Evolutionary conservation across 2,797 vertebrate species (phyloP).

Genomic region (Rhadinocentrus ornatus): DNA sequence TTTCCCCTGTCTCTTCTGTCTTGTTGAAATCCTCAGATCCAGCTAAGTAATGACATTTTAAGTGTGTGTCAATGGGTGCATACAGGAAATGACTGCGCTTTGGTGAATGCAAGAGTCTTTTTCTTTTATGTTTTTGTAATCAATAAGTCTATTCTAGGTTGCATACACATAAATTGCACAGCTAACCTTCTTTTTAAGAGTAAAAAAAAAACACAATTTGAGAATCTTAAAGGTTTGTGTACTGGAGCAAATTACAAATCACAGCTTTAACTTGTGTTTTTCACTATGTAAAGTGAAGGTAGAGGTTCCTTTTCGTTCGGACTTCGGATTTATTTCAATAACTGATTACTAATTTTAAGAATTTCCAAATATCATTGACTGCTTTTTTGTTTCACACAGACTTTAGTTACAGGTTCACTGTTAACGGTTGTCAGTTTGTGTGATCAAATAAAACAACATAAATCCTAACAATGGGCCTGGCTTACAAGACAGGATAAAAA

Average conservation of each 20-base stretch:
- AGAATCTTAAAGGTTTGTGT: constrained; percentile 36
- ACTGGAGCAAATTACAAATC: constrained; percentile 60
- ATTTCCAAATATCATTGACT: constrained; percentile 63
- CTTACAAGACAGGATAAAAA: background rate
- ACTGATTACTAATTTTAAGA: constrained; percentile 74
- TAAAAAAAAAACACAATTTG: constrained; percentile 13
- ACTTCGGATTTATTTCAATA: constrained; percentile 67
- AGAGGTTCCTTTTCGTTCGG: constrained; percentile 51
- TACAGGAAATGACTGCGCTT: constrained; percentile 61
- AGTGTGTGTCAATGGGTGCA: constrained; percentile 18
- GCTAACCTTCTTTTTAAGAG: constrained; percentile 20
- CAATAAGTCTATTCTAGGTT: constrained; percentile 37
- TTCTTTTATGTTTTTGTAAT: constrained; percentile 70
- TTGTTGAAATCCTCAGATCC: constrained; percentile 57
- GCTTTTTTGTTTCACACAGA: constrained; percentile 51
- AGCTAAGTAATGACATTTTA: constrained; percentile 77
- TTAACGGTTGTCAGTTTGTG: constrained; percentile 30
- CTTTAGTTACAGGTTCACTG: constrained; percentile 23
- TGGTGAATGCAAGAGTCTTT: constrained; percentile 54
- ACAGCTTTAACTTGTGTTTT: constrained; percentile 68
- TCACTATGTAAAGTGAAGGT: constrained; percentile 63
- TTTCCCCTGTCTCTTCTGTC: constrained; percentile 48
- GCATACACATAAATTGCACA: constrained; percentile 28
- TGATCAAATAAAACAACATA: constrained; percentile 13
- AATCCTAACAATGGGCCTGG: background rate